Base-by-base conservation (phyloP, 1,140 invertebrate species). In the Diachasma alloeum region DNA sequence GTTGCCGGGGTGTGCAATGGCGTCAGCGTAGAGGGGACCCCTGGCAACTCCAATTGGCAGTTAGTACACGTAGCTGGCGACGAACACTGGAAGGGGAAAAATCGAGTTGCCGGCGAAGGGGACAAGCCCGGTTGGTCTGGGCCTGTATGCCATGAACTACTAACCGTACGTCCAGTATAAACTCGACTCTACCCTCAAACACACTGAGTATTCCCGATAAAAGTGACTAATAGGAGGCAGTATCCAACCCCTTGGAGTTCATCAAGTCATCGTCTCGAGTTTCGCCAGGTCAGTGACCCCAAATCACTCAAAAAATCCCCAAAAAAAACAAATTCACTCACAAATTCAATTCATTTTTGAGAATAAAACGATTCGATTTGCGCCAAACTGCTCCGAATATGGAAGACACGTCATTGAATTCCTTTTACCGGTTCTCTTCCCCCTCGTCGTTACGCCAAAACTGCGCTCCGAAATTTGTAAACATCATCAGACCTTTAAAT, bases 21-120 rank as follows among this genome's bases (percentile, higher is more conserved):
- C 48, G 48, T 53, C 5, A 53, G 48, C 17, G 15, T 15, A 6
- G n/a, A 42, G 48, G 48, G 48, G 48, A 53, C 48, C 39, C 39
- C 39, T 42, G 39, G 39, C 48, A 53, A 53, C 19, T 63, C 59
- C 59, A 63, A 63, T 63, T 63, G 59, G 59, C 24, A 63, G 59
- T 63, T 63, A 63, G 59, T 31, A 63, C 59, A 63, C 59, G 59
- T 63, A 63, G 59, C 24, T 63, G 24, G 59, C 24, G 3, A 31
- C 48, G 48, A 56, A 19, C 3, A 26, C 24, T 24, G 24, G 59
- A 26, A 31, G 59, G 59, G 59, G 59, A 63, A 63, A 63, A 63
- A 63, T 63, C 59, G 59, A 63, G 59, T 63, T 63, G 59, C 59
- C 59, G 24, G 24, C 59, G 59, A 63, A 63, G 59, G 24, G 59